Percentiles rank a stretch among this genome's conserved stretches.
These are phyloP conservation scores for Scaptomyza cyrtandrae DNA, from an alignment of 2,888 invertebrate species.

Conservation along the genomic window DNA sequence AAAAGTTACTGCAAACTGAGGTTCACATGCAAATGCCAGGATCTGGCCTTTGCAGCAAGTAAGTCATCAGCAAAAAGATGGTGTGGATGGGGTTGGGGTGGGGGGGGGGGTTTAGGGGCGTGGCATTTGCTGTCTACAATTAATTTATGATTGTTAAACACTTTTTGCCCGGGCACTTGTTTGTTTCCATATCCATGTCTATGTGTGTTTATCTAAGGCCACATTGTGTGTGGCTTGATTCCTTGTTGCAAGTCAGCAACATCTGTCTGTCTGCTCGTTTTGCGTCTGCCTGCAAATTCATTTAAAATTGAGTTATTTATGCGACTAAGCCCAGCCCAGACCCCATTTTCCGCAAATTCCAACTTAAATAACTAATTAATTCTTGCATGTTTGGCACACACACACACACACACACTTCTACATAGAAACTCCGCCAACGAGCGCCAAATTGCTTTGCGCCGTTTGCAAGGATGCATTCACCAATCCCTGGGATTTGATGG, in stretches of 20 bases:
- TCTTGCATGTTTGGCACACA: conserved; percentile 63
- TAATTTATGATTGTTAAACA: conserved; percentile 84
- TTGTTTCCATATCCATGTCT: neutral
- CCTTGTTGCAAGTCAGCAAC: conserved; percentile 70
- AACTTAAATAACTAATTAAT: conserved; percentile 80
- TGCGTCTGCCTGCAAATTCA: conserved; percentile 61
- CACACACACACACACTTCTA: conserved; percentile 9
- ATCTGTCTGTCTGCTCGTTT: conserved; percentile 57
- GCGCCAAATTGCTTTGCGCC: conserved; percentile 87
- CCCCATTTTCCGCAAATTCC: conserved; percentile 54
- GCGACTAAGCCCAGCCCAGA: conserved; percentile 45
- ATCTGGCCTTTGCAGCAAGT: conserved; percentile 85
- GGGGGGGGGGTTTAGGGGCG: too few species aligned
- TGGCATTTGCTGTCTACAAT: conserved; percentile 71
- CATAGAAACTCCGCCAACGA: conserved; percentile 82
- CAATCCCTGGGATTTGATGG: conserved; percentile 89
- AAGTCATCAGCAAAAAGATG: conserved; percentile 40
- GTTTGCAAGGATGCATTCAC: conserved; percentile 88
- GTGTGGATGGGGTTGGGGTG: too few species aligned
- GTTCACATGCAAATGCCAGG: conserved; percentile 90
- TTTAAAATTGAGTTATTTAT: conserved; percentile 82
- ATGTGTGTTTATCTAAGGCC: conserved; percentile 61
- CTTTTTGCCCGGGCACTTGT: conserved; percentile 62
- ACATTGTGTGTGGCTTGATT: conserved; percentile 18
- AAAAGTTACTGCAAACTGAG: conserved; percentile 89